Conservation (phyloP, 2,113 vertebrate species). For the Carassius auratus region DNA sequence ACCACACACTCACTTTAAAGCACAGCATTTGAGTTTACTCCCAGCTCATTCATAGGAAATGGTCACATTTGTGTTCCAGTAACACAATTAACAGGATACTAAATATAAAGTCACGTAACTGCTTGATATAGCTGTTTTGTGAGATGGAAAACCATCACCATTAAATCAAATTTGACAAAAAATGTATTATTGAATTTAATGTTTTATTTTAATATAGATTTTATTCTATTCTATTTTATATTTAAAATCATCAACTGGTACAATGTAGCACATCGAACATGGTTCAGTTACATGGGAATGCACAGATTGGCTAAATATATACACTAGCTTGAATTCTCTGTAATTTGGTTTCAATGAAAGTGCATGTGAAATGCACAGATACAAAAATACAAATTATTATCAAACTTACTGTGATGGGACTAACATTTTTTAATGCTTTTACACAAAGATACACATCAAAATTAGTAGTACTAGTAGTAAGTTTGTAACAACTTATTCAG, state of each 20-base stretch:
- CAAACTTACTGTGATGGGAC: not conserved
- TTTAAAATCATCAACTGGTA: not conserved
- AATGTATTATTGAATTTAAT: too few species aligned
- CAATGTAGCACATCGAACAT: not conserved
- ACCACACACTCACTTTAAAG: not conserved
- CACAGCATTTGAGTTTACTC: not conserved
- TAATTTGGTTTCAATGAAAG: not conserved
- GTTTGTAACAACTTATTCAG: not conserved
- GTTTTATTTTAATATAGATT: not conserved
- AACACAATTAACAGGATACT: not conserved
- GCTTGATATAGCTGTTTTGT: not conserved
- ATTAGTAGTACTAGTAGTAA: not conserved
- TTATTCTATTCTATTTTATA: too few species aligned
- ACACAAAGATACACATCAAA: not conserved
- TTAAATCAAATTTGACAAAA: too few species aligned
- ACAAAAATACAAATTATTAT: not conserved
- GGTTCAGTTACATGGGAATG: not conserved
- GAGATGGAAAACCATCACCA: too few species aligned
- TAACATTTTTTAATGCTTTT: not conserved
- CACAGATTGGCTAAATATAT: not conserved
- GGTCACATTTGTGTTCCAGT: not conserved
- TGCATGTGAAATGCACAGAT: not conserved
- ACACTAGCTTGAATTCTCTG: not conserved
- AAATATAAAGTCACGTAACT: not conserved
- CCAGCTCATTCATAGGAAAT: constrained; percentile 1